phyloP scores from a whole-genome alignment of 2,888 invertebrate species.

The Embidobia sp. region DNA sequence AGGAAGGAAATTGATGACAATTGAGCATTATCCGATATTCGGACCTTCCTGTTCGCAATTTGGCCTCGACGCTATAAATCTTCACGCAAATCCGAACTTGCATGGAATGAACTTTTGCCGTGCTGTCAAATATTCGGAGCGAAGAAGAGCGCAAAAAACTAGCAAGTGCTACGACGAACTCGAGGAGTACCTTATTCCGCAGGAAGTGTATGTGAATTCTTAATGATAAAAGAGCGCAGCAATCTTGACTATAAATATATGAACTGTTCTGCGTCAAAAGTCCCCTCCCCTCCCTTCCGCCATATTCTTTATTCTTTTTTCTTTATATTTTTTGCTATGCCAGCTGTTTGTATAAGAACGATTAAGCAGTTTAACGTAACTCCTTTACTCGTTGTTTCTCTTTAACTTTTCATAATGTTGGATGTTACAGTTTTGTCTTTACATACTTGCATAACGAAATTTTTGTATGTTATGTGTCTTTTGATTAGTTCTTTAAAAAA shows the following conservation, averaged over 20 bases:
- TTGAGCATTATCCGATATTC: constrained; percentile 17
- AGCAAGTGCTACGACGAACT: neutral
- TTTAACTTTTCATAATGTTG: no score
- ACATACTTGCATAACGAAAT: no score
- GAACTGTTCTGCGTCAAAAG: constrained; percentile 12
- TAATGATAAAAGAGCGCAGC: constrained; percentile 25
- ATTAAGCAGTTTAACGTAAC: no score
- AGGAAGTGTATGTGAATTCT: constrained; percentile 22
- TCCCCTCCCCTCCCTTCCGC: neutral
- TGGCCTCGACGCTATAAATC: constrained; percentile 8
- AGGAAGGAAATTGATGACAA: constrained; percentile 21
- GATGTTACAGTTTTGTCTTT: no score
- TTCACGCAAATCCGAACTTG: neutral
- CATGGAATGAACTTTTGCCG: neutral
- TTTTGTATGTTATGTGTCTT: no score
- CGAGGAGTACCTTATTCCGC: neutral
- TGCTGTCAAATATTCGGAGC: constrained; percentile 3
- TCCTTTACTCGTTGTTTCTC: no score
- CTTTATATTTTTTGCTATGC: no score
- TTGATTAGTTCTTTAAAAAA: no score
- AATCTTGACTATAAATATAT: constrained; percentile 25
- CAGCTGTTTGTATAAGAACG: no score
- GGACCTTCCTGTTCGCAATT: constrained; percentile 23
- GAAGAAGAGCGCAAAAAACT: constrained; percentile 12
- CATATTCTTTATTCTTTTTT: no score